Conservation (phyloP, 2,888 invertebrate genomes). For the Zygogramma bicolorata region DNA sequence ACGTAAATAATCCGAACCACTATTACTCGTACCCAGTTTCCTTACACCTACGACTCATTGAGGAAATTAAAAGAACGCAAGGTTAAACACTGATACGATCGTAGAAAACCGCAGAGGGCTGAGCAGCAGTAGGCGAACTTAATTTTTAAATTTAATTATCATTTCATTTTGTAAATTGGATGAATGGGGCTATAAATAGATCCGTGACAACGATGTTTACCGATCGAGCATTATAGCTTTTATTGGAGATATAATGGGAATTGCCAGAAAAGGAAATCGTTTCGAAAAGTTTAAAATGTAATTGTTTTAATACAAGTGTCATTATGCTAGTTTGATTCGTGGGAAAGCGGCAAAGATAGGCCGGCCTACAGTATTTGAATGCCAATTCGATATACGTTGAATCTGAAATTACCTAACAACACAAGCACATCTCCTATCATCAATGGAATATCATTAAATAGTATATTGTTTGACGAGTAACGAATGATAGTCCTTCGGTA, state of each 20-base stretch:
- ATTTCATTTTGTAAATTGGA: conserved; percentile 18
- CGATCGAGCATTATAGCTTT: not conserved
- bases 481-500: too few species aligned
- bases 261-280: not conserved
- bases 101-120: not conserved
- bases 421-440: too few species aligned
- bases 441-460: too few species aligned
- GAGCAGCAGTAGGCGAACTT: conserved; percentile 3
- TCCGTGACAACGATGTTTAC: conserved; percentile 7
- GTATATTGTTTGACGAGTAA: too few species aligned
- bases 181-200: conserved; percentile 15
- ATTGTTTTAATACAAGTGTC: not conserved
- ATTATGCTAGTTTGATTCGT: not conserved
- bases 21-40: not conserved
- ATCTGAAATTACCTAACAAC: too few species aligned
- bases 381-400: too few species aligned
- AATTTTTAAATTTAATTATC: conserved; percentile 17
- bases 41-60: not conserved
- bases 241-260: not conserved
- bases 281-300: not conserved
- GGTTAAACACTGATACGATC: conserved; percentile 8
- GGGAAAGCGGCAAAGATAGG: too few species aligned
- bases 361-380: too few species aligned
- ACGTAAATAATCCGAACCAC: not conserved
- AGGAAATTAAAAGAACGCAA: not conserved